Evolutionary conservation across 2,797 vertebrate genomes (phyloP), one percentile per base, ranked within the genome.

Genomic region (Sebastes vulpes): DNA sequence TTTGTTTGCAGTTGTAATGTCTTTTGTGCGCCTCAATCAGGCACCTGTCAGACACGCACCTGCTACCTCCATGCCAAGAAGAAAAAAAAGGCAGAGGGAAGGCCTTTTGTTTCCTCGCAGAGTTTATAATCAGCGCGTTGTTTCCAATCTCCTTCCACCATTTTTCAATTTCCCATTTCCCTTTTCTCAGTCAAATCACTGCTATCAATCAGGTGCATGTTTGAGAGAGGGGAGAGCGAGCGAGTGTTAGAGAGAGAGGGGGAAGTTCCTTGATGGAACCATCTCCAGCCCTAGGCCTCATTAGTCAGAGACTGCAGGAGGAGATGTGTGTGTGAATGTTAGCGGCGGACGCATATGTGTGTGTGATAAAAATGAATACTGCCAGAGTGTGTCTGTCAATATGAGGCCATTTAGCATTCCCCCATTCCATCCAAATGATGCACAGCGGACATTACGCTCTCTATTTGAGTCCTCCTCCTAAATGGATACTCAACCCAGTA

Each of bases 151-250:
- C 93, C 90, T 83, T 81, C 84, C 87, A 88, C 93, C 94, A 95
- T 96, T 96, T 96, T 96, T 96, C 96, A 96, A 95, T 97, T 96
- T 95, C 94, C 95, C 90, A 94, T 96, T 96, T 94, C 91, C 93
- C 88, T 91, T 95, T 95, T 96, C 93, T 93, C 93, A 95, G 94
- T 96, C 94, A 96, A 96, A 96, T 96, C 94, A 92, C 93, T 89
- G 95, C 93, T 94, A 96, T 96, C 95, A 95, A 96, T 95, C 95
- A 96, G 94, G 82, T 88, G 81, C 56, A 87, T 80, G 89, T 91
- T 91, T 91, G 89, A 92, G 90, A 77, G 90, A 79, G 77, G 65
- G 65, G 83, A 72, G 87, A 60, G 80, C 6, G 21, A n/a, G 77
- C 10, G 72, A 28, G 65, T 11, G 12, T 50, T 50, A 9, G 46